A percentile compares a stretch with the other conserved stretches of the same genome.
Conservation (phyloP, 2,113 vertebrate genomes). For the Silurus glanis region DNA sequence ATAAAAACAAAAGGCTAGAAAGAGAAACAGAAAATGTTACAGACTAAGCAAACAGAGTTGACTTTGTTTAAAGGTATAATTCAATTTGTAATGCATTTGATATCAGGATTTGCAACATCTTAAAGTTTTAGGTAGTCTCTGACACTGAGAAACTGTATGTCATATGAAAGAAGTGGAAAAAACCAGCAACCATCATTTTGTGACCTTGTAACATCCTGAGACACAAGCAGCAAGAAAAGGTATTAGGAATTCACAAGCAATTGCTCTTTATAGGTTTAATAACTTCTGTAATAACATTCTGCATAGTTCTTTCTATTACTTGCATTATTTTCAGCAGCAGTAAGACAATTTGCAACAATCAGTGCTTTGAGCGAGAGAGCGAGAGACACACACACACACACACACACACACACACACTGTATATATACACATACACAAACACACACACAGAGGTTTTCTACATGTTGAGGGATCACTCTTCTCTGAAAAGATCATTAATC, state of each 20-base stretch:
- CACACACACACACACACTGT: too few relatives aligned
- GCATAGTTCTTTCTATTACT: neutral
- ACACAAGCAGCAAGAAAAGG: neutral
- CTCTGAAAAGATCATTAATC: conserved; percentile 17
- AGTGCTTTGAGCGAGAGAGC: neutral
- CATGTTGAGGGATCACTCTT: conserved; percentile 26
- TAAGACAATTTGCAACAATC: conserved; percentile 3
- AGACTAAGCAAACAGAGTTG: neutral
- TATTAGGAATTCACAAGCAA: neutral
- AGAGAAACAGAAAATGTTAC: neutral
- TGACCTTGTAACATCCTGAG: neutral
- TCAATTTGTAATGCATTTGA: neutral
- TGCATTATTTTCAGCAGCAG: neutral
- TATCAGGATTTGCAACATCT: neutral
- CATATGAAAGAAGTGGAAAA: neutral
- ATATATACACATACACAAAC: neutral
- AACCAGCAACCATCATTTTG: neutral
- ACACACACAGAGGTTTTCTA: conserved; percentile 17
- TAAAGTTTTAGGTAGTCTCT: neutral
- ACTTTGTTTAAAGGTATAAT: neutral
- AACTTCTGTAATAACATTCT: neutral
- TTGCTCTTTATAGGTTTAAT: conserved; percentile 1
- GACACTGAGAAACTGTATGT: neutral
- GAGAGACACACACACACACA: neutral
- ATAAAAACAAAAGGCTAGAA: neutral